A percentile compares a stretch with the other conserved stretches of the same genome.
These are phyloP conservation scores for Montipora capricornis DNA, from an alignment of 64 coral and sea anemone genomes.

Conservation along the genomic window DNA sequence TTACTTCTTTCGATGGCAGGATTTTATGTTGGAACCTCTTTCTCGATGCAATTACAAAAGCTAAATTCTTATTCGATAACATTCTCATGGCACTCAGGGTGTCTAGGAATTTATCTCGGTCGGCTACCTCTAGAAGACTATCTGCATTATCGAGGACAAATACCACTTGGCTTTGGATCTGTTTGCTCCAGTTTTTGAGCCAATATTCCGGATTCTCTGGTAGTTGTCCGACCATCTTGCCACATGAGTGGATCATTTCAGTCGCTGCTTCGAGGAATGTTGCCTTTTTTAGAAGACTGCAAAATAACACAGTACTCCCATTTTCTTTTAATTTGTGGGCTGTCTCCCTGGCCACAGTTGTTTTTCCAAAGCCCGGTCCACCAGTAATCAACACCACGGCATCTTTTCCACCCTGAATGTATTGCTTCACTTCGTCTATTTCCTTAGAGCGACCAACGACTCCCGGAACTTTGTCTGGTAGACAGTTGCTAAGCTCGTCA, in stretches of 20 bases:
- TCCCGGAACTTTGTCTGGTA: constrained; percentile 2
- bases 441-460: neutral
- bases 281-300: constrained; percentile 5
- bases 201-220: constrained; percentile 33
- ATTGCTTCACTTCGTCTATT: neutral
- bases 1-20: neutral
- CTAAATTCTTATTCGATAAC: neutral
- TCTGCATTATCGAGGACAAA: constrained; percentile 60
- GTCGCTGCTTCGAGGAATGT: constrained; percentile 38
- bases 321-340: neutral
- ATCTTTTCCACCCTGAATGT: neutral
- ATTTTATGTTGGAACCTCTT: neutral
- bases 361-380: constrained; percentile 57
- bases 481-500: neutral
- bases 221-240: neutral
- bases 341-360: constrained; percentile 18
- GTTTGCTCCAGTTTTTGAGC: constrained; percentile 57
- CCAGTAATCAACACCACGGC: constrained; percentile 19
- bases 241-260: constrained; percentile 12
- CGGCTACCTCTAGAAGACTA: neutral
- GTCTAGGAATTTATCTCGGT: neutral
- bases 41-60: constrained; percentile 25
- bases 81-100: no score
- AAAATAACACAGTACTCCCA: constrained; percentile 36
- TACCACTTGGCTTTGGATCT: neutral